These are phyloP conservation scores for Pionites leucogaster DNA, from an alignment of 2,113 vertebrate species.

Conservation along the genomic window DNA sequence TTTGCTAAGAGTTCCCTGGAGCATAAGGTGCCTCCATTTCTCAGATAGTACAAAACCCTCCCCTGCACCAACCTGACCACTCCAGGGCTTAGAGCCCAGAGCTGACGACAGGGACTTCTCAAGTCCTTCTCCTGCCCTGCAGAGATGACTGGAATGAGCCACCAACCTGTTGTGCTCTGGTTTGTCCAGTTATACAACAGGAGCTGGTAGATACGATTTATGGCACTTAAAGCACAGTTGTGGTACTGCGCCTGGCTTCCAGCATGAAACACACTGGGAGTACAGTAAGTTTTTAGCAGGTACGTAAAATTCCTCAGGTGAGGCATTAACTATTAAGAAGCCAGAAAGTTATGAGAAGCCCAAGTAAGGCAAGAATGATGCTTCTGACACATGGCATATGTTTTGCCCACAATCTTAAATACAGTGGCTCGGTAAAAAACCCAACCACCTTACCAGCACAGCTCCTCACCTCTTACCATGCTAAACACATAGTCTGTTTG, in stretches of 20 bases:
- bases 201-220: neutral
- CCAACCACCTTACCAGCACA: neutral
- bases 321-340: neutral
- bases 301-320: neutral
- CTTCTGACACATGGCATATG: fast-evolving
- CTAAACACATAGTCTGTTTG: neutral
- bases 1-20: neutral
- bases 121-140: neutral
- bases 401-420: neutral
- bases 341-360: neutral
- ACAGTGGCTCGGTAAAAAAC: neutral
- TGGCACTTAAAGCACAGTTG: neutral
- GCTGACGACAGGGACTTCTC: neutral
- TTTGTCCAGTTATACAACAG: neutral
- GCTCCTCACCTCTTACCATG: neutral
- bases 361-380: neutral
- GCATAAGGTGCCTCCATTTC: neutral
- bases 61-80: fast-evolving
- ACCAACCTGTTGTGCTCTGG: neutral
- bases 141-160: neutral
- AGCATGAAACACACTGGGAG: neutral
- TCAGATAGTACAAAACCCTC: neutral
- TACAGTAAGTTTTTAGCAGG: neutral
- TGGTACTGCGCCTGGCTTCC: neutral
- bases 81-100: neutral